A percentile compares a stretch with the other conserved stretches of the same genome.
Conservation (phyloP, 1,140 invertebrate genomes). For the Drosophila truncata region DNA sequence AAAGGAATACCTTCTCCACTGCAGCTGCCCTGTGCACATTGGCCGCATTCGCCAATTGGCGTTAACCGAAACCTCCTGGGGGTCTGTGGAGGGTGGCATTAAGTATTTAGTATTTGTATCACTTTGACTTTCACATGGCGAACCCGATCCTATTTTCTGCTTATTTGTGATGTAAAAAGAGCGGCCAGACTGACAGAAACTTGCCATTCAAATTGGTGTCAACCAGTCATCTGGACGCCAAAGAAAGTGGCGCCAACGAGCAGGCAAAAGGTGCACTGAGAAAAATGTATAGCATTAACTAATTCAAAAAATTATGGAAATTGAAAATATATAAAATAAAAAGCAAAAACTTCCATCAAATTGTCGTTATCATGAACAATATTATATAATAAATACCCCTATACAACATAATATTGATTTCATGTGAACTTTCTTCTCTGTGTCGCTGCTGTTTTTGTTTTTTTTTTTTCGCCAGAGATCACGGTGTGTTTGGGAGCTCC, state of each 20-base stretch:
- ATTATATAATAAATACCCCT: neutral
- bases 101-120: conserved; percentile 47
- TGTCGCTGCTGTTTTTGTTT: neutral
- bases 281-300: neutral
- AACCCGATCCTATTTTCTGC: conserved; percentile 52
- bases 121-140: conserved; percentile 62
- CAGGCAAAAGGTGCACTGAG: conserved; percentile 11
- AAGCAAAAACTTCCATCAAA: neutral
- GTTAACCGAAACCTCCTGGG: conserved; percentile 15
- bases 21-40: conserved; percentile 14
- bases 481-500: neutral
- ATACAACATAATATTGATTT: no score
- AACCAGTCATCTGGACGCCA: conserved; percentile 78
- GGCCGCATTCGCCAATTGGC: conserved; percentile 32
- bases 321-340: neutral
- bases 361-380: neutral
- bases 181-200: conserved; percentile 42
- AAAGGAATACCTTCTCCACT: conserved; percentile 11
- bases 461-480: conserved; percentile 15
- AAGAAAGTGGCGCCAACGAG: conserved; percentile 73
- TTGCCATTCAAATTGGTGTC: conserved; percentile 80
- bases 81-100: conserved; percentile 27
- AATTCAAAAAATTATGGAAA: neutral
- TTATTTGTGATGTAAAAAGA: conserved; percentile 65
- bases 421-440: neutral